These are phyloP conservation scores for Trissoscelio sp. DNA, from an alignment of 2,888 invertebrate species.

Conservation along the genomic window DNA sequence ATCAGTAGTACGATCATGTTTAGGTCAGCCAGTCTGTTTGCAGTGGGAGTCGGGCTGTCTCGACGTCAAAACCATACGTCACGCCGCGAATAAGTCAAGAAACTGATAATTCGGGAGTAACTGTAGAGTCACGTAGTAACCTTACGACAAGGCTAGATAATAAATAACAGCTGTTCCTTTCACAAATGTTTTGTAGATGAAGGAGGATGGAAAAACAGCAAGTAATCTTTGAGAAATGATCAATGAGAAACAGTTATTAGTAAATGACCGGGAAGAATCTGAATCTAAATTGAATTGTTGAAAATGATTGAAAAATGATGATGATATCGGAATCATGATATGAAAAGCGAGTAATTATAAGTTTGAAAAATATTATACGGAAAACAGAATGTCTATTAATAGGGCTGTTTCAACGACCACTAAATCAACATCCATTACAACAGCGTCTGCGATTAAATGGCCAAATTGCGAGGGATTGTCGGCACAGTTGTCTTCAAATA, in stretches of 20 bases:
- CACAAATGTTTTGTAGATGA: neutral
- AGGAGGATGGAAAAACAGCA: too few species aligned
- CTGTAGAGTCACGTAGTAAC: conserved; percentile 15
- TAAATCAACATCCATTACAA: conserved; percentile 26
- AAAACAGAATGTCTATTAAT: too few species aligned
- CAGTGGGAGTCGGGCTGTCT: neutral
- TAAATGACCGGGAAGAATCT: too few species aligned
- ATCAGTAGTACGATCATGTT: conserved; percentile 47
- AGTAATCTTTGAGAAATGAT: too few species aligned
- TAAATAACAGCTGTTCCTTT: conserved; percentile 68
- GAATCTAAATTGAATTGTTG: too few species aligned
- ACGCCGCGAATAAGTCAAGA: conserved; percentile 40
- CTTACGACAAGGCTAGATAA: conserved; percentile 42
- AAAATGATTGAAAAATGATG: too few species aligned
- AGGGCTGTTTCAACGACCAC: neutral
- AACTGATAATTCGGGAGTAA: conserved; percentile 38
- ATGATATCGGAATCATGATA: too few species aligned
- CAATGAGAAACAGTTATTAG: too few species aligned
- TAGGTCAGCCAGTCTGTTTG: conserved; percentile 35
- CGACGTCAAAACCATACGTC: conserved; percentile 19
- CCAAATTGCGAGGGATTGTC: conserved; percentile 23
- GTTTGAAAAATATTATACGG: too few species aligned
- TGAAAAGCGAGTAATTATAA: too few species aligned
- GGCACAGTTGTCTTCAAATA: conserved; percentile 43
- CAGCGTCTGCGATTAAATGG: conserved; percentile 5